Base-by-base conservation (phyloP, 2,888 invertebrate genomes). In the Pasiphila rectangulata region DNA sequence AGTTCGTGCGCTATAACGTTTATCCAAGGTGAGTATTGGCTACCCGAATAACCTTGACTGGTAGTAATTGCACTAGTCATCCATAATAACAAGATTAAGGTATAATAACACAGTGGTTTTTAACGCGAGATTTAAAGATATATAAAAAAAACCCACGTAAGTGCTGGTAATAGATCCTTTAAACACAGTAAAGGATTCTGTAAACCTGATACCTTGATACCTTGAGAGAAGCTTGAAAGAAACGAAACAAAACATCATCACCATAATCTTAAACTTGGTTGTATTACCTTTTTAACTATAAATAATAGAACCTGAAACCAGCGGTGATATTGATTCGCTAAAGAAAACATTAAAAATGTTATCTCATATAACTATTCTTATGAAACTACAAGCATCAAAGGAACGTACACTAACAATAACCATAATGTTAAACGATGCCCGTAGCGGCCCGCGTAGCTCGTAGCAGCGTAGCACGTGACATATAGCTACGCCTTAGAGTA, bases 401-500 rank as follows among this genome's bases (percentile, higher is more conserved):
- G 7, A 27, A 27, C 27, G 27, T 46, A 46, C 29, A 38, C 16
- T n/a, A n/a, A n/a, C 16, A 27, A 42, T 54, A 50, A 41, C 32
- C 42, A 40, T 45, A 36, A 47, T 39, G 29, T 9, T 34, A 38
- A 47, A 52, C 40, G 45, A 50, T 44, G 44, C 25, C 12, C 27
- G 44, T 40, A 46, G 12, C 12, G 3, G 24, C n/a, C n/a, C n/a
- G n/a, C 24, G 24, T 24, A 24, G 27, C 39, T 43, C 38, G 40
- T 41, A 49, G 30, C 38, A 5, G 15, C 40, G 54, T 46, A 51
- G 43, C 51, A 36, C 36, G 42, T 51, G 29, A 34, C 42, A 37
- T 55, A 52, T 63, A 62, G 56, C 45, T 68, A 70, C 67, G 63
- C 46, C 63, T 64, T 69, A 71, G 69, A 58, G 59, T 55, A 52